Evolutionary conservation across 1,140 invertebrate genomes (phyloP).

Genomic region (Hypsibius dujardini): DNA sequence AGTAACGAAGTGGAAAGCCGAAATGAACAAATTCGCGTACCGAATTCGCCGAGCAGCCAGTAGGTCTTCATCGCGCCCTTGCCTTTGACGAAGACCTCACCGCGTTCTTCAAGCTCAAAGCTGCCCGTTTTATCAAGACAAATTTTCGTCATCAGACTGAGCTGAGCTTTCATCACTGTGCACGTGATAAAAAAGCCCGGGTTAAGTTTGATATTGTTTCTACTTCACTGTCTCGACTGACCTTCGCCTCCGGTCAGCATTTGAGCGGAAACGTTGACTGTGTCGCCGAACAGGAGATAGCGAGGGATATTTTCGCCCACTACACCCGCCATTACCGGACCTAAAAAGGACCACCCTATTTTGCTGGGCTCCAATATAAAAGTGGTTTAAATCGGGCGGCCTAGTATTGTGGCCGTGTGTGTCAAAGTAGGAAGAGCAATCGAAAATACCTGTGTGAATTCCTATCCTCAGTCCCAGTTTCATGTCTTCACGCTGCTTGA

Average conservation of each 20-base stretch:
- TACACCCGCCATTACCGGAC: conserved; percentile 75
- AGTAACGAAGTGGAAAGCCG: too few relatives aligned
- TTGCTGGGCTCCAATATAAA: background rate
- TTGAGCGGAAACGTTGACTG: conserved; percentile 75
- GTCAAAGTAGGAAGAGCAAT: background rate
- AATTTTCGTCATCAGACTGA: conserved; percentile 51
- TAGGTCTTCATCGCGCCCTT: conserved; percentile 65
- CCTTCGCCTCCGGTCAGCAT: conserved; percentile 75
- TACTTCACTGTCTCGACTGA: too few relatives aligned
- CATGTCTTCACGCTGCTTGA: conserved; percentile 65
- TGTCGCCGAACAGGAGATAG: conserved; percentile 82
- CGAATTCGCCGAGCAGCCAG: conserved; percentile 27
- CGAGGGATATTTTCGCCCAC: conserved; percentile 77
- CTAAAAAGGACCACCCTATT: conserved; percentile 35
- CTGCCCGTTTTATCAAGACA: conserved; percentile 57
- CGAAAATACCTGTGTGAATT: conserved; percentile 59
- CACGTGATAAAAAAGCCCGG: too few relatives aligned
- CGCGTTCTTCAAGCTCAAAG: conserved; percentile 61
- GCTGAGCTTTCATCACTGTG: conserved; percentile 67
- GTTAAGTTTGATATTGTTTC: too few relatives aligned
- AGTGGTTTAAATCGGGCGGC: background rate
- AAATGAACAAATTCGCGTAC: too few relatives aligned
- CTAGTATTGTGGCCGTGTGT: too few relatives aligned
- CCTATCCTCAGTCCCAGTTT: conserved; percentile 83
- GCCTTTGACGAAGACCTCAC: conserved; percentile 65